Conservation (phyloP, 2,113 vertebrate species). For the Sus scrofa region DNA sequence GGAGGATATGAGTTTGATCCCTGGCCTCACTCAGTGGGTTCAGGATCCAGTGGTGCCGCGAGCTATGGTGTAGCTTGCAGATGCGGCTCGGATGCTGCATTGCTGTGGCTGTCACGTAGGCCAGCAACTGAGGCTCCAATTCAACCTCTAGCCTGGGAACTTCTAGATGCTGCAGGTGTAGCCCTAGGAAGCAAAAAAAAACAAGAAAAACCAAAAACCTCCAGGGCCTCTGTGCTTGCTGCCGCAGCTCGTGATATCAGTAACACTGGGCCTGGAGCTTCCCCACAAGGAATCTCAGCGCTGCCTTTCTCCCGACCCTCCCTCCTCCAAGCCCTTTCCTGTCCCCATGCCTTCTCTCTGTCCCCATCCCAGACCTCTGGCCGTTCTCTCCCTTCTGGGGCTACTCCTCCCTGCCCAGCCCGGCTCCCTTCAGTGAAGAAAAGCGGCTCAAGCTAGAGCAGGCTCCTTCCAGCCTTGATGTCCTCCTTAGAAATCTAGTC, state of each 20-base stretch:
- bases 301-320: not conserved
- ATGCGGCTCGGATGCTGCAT: no score
- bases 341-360: not conserved
- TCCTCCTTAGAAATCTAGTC: not conserved
- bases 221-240: not conserved
- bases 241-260: fast-evolving
- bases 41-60: no score
- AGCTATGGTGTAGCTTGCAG: no score
- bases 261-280: not conserved
- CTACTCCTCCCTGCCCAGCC: not conserved
- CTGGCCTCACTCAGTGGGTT: no score
- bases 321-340: not conserved
- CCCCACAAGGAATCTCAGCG: not conserved
- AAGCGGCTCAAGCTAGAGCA: not conserved
- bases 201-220: no score
- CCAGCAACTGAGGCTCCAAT: no score
- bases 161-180: no score
- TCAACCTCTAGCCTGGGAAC: no score
- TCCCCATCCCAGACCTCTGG: not conserved
- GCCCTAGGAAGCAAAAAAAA: no score
- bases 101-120: no score
- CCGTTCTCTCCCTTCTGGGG: not conserved
- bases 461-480: not conserved
- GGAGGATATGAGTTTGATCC: no score
- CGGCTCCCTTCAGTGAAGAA: not conserved